phyloP scores from a whole-genome alignment of 2,888 invertebrate species.

The Cephus nigrinus region DNA sequence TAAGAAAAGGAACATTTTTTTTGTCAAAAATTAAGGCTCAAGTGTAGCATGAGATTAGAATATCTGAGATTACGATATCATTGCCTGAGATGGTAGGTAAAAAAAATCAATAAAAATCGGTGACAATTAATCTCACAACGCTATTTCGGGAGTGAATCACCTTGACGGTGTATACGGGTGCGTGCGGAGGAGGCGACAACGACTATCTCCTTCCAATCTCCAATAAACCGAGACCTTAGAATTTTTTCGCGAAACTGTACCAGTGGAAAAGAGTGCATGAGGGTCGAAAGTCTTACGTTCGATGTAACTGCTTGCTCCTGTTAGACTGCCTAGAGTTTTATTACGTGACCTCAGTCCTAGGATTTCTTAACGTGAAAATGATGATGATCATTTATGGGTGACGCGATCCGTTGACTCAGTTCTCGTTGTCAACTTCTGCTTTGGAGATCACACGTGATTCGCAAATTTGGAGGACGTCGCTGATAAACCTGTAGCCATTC shows the following conservation, averaged over 20 bases:
- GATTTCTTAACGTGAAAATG: constrained; percentile 7
- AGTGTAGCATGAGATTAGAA: background rate
- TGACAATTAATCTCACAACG: constrained; percentile 42
- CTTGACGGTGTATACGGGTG: constrained; percentile 39
- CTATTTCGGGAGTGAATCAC: constrained; percentile 54
- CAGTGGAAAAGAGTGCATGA: constrained; percentile 33
- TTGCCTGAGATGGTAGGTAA: background rate
- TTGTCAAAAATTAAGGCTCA: background rate
- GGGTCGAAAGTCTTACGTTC: constrained; percentile 33
- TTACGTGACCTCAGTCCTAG: background rate
- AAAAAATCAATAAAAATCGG: constrained; percentile 1
- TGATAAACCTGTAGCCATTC: constrained; percentile 32
- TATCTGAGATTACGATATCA: background rate
- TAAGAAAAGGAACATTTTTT: constrained; percentile 3
- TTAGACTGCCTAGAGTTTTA: background rate
- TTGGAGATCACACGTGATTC: constrained; percentile 29
- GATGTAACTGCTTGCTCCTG: constrained; percentile 9
- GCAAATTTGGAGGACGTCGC: constrained; percentile 25
- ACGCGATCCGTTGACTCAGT: constrained; percentile 6
- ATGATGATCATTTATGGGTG: background rate
- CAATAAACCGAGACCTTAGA: constrained; percentile 41
- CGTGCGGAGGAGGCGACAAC: constrained; percentile 31
- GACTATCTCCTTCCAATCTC: constrained; percentile 44
- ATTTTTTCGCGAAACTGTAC: constrained; percentile 41
- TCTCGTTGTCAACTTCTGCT: constrained; percentile 14